Base-by-base conservation (phyloP, 2,797 vertebrate species). In the Amazona finschi region DNA sequence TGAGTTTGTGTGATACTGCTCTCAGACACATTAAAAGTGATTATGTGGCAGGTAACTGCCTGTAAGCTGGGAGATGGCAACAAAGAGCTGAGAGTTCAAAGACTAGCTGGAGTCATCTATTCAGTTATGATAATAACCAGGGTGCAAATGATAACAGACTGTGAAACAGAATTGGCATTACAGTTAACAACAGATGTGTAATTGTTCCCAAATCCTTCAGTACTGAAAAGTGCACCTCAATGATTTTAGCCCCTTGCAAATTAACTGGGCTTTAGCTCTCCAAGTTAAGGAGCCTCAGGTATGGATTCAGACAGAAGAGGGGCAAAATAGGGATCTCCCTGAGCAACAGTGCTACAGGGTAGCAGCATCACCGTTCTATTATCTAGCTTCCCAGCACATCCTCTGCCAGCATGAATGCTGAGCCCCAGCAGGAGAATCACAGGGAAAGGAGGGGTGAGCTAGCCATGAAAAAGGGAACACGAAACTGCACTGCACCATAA, bases 321-420 rank as follows among this genome's bases (percentile, higher is more conserved):
- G 1, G 33, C 14, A 69, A 50, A 86, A n/a, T 49, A 71, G 18
- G 5, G 28, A 72, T 12, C 10, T 39, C 33, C 31, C 25, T 39
- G 44, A 81, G 33, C 22, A 65, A 52, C 2, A 1, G 9, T 55
- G n/a, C 20, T 71, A 33, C 38, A 43, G 39, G 14, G 13, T 7
- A 67, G 17, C 8, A 78, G 36, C 41, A 57, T 24, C 69, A 62
- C 15, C 41, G 22, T 17, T 12, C 36, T 69, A 44, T 9, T 43
- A 30, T 17, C 25, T 1, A 1, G 6, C 5, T 6, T 2, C 6
- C 19, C 3, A 3, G 28, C 19, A 69, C 8, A 5, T 38, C 43
- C 7, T 93, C 55, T 57, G 14, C 43, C 55, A 11, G 7, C 1
- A 0, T 30, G 18, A 79, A 36, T 19, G 8, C 20, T 38, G 38